A percentile compares a stretch with the other conserved stretches of the same genome.
phyloP scores from a whole-genome alignment of 2,888 invertebrate species.

The Mythimna ferrago region DNA sequence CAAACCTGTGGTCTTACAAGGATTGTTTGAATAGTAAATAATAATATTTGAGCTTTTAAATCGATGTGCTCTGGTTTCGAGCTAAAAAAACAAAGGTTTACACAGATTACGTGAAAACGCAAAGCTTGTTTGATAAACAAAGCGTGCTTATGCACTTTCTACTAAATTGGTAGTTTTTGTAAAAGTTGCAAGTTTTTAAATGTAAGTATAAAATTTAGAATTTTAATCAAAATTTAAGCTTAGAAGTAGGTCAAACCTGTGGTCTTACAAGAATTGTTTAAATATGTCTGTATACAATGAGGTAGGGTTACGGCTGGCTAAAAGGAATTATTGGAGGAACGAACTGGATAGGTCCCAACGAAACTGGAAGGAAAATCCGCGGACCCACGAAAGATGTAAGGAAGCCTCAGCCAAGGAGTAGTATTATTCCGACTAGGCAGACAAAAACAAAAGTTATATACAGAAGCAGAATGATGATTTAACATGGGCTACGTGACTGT shows the following conservation, averaged over 20 bases:
- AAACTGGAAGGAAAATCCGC: not conserved
- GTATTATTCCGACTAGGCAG: too few relatives aligned
- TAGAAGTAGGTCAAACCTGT: not conserved
- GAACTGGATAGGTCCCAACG: not conserved
- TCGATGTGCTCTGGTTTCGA: slow-evolving; percentile 9
- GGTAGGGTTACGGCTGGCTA: not conserved
- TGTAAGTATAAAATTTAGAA: not conserved
- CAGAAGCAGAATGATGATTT: too few relatives aligned
- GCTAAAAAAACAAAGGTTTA: slow-evolving; percentile 21
- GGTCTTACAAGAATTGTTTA: not conserved
- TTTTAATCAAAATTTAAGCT: not conserved
- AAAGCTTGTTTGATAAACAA: slow-evolving; percentile 1
- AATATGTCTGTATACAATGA: not conserved
- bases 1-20: not conserved
- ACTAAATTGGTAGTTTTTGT: not conserved
- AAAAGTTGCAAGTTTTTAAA: slow-evolving; percentile 6
- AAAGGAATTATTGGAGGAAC: too few relatives aligned
- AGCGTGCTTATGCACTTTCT: not conserved
- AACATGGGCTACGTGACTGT: too few relatives aligned
- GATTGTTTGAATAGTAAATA: slow-evolving; percentile 16
- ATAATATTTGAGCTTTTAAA: slow-evolving; percentile 30
- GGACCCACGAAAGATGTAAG: not conserved
- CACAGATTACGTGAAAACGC: not conserved
- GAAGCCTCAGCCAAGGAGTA: too few relatives aligned
- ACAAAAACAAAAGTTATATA: too few relatives aligned